Percentiles rank a stretch among this genome's conserved stretches.
phyloP scores from a whole-genome alignment of 2,113 vertebrate species.

The Notechis scutatus region DNA sequence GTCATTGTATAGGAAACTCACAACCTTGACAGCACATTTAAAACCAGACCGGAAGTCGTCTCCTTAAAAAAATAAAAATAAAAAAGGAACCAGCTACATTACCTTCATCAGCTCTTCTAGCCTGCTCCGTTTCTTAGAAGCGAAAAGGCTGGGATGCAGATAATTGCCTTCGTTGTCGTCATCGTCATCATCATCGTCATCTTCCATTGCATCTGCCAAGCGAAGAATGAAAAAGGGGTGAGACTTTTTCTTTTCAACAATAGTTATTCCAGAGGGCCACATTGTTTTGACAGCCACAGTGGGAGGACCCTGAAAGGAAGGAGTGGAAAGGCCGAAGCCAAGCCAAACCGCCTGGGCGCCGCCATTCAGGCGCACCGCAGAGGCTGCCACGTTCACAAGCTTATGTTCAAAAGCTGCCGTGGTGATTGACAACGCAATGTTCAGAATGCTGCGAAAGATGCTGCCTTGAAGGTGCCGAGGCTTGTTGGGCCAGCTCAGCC shows the following conservation, averaged over 20 bases:
- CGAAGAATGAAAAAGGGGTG: slow-evolving; percentile 14
- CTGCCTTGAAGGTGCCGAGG: neutral
- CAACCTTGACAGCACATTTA: neutral
- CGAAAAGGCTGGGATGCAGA: slow-evolving; percentile 94
- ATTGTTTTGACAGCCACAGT: too few species aligned
- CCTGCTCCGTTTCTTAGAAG: slow-evolving; percentile 84
- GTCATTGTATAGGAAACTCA: neutral
- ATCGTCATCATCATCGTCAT: slow-evolving; percentile 66
- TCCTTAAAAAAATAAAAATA: too few species aligned
- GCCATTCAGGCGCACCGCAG: too few species aligned
- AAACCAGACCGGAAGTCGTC: neutral
- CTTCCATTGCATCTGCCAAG: slow-evolving; percentile 52
- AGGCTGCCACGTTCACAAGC: neutral
- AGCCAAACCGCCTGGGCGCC: neutral
- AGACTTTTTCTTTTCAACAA: neutral
- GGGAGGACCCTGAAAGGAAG: neutral
- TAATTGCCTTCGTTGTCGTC: slow-evolving; percentile 86
- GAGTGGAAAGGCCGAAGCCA: neutral
- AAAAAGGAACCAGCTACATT: neutral
- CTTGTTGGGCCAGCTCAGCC: neutral
- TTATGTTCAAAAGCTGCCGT: neutral
- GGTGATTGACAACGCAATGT: neutral
- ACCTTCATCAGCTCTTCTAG: slow-evolving; percentile 93
- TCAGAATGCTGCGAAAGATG: neutral
- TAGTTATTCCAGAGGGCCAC: neutral